These are phyloP conservation scores for Papilio elwesi DNA, from an alignment of 2,888 invertebrate species.

Conservation along the genomic window DNA sequence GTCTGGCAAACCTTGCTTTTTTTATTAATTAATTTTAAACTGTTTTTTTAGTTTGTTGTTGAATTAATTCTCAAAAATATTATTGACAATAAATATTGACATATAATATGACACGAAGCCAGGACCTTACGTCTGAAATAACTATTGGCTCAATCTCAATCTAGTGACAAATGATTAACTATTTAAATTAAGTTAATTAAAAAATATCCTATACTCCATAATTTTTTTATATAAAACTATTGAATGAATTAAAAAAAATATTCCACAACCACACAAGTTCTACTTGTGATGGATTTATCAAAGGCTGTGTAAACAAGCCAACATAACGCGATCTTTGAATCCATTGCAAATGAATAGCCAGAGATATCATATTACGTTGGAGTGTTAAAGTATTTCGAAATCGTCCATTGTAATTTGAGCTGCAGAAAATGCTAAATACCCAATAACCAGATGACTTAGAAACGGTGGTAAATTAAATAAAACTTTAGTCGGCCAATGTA, in stretches of 20 bases:
- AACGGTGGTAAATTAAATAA: background rate
- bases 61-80: background rate
- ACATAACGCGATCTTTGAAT: background rate
- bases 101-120: too few species aligned
- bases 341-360: background rate
- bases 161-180: too few species aligned
- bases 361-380: conserved; percentile 16
- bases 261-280: conserved; percentile 6
- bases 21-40: background rate
- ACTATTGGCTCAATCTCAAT: too few species aligned
- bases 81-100: too few species aligned
- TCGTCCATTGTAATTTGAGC: conserved; percentile 12
- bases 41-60: conserved; percentile 40
- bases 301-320: background rate
- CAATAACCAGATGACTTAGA: background rate
- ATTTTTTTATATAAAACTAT: too few species aligned
- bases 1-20: conserved; percentile 12
- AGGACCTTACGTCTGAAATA: too few species aligned
- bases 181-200: too few species aligned
- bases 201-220: too few species aligned
- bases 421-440: conserved; percentile 1
- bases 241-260: background rate
- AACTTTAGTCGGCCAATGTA: background rate
- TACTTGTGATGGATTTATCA: conserved; percentile 34
- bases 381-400: background rate